Evolutionary conservation across 1,140 invertebrate genomes (phyloP).

Genomic region (Galendromus occidentalis): DNA sequence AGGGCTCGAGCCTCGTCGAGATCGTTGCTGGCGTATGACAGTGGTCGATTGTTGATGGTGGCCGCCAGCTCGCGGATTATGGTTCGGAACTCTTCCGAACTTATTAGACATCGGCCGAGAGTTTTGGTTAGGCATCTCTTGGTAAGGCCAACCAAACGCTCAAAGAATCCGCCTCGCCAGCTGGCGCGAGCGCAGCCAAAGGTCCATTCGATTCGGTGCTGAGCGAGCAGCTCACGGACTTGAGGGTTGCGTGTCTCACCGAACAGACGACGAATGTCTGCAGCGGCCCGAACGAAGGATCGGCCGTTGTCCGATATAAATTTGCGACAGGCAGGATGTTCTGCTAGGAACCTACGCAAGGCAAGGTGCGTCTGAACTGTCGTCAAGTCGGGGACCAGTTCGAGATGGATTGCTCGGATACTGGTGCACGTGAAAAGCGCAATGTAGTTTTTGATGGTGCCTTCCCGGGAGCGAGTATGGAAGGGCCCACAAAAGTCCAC

Average conservation of each 20-base stretch:
- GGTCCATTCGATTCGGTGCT: slow-evolving; percentile 17
- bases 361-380: no score
- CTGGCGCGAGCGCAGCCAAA: slow-evolving; percentile 25
- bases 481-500: no score
- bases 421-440: no score
- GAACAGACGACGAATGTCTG: background rate
- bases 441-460: no score
- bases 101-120: slow-evolving; percentile 17
- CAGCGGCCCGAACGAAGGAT: background rate
- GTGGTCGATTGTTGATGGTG: slow-evolving; percentile 18
- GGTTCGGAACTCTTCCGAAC: slow-evolving; percentile 20
- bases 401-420: no score
- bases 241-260: background rate
- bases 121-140: slow-evolving; percentile 24
- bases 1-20: slow-evolving; percentile 1
- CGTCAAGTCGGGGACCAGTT: no score
- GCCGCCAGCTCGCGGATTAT: slow-evolving; percentile 20
- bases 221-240: background rate
- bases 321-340: background rate
- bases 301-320: background rate
- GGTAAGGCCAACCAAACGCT: slow-evolving; percentile 25
- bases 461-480: no score
- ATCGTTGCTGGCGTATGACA: slow-evolving; percentile 13
- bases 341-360: background rate
- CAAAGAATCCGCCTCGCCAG: slow-evolving; percentile 30